Base-by-base conservation (phyloP, 2,888 invertebrate genomes). In the Temnothorax unifasciatus region DNA sequence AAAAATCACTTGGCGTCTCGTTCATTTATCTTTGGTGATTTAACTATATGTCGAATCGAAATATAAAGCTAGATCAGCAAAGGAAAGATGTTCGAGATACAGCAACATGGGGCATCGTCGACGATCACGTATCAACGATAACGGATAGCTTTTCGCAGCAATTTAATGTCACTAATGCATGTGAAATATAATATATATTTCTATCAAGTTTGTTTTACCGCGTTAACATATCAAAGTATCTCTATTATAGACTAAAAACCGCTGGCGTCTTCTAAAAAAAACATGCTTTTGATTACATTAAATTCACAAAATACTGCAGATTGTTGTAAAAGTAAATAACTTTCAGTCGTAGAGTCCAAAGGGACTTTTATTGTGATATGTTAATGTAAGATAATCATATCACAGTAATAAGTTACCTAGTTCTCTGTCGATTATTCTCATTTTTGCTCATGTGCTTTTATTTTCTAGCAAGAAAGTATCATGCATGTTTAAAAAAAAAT, bases 11-110 rank as follows among this genome's bases (percentile, higher is more conserved):
- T 57, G 52, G 25, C n/a, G 91, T 92, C 93, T 90, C 87, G 85
- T 92, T 89, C 93, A 93, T 94, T 94, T 93, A 94, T 95, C 95
- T 96, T 96, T 96, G 96, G 96, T 96, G 96, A 95, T 93, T 94
- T 95, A 95, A 95, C 96, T 96, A 95, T 95, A 94, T 94, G 95
- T 90, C 92, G 89, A 89, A 85, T 89, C 61, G 92, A 94, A 95
- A 90, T 82, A 91, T 95, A 95, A 95, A 95, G 95, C 95, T 95
- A 95, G 94, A 93, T 94, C 93, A 95, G 93, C 94, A 94, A 94
- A 91, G 94, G 87, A 92, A 92, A 75, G 92, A 92, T 92, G 90
- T 89, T 84, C 88, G 88, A 90, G 92, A 92, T 89, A 89, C 76
- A 82, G 38, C 92, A 82, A 87, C 93, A 77, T 66, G 83, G 85